These are phyloP conservation scores for Madoqua kirkii DNA, from an alignment of 2,113 vertebrate species.

Conservation along the genomic window DNA sequence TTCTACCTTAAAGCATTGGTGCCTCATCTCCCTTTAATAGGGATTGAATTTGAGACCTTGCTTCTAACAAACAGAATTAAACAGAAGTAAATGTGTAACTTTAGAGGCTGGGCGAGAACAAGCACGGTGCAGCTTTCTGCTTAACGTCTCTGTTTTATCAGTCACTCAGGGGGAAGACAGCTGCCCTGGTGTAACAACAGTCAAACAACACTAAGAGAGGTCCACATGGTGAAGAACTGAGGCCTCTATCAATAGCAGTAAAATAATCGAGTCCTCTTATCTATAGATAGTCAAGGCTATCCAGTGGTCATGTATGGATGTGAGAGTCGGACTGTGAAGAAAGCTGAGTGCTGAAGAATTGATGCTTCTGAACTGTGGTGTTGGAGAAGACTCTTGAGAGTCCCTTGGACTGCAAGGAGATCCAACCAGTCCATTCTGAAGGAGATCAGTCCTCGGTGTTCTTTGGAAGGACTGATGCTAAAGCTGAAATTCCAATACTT, in stretches of 20 bases:
- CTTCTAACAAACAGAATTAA: constrained; percentile 3
- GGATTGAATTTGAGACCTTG: not conserved
- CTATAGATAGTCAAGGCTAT: too few relatives aligned
- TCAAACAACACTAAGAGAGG: not conserved
- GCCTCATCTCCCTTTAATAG: not conserved
- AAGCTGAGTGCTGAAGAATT: too few relatives aligned
- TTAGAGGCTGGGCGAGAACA: not conserved
- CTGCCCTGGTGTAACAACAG: not conserved
- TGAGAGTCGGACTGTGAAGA: too few relatives aligned
- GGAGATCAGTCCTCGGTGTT: too few relatives aligned
- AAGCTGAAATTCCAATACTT: too few relatives aligned
- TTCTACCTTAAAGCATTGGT: not conserved
- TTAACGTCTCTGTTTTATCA: not conserved
- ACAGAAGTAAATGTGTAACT: not conserved
- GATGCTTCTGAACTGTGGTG: too few relatives aligned
- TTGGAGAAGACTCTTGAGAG: too few relatives aligned
- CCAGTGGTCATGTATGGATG: too few relatives aligned
- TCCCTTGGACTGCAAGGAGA: too few relatives aligned
- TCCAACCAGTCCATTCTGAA: too few relatives aligned
- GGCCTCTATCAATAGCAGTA: not conserved
- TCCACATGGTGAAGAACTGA: not conserved
- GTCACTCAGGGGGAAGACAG: not conserved
- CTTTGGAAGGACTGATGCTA: too few relatives aligned
- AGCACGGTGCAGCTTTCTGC: not conserved
- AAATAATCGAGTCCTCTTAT: not conserved